Evolutionary conservation across 2,113 vertebrate genomes (phyloP).

Genomic region (Brienomyrus brachyistius): DNA sequence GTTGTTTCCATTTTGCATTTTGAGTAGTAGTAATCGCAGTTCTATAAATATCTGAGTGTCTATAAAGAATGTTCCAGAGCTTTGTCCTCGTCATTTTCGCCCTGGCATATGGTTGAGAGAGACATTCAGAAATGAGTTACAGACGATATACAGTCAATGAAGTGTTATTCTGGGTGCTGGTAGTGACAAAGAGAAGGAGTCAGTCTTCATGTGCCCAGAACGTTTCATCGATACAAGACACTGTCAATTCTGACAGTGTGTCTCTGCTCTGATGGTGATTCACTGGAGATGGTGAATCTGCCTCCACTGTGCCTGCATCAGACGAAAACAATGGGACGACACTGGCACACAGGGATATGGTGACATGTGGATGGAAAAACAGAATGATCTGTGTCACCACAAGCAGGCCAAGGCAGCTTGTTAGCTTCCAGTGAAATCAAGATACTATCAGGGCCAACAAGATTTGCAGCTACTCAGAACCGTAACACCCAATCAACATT

Average conservation of each 20-base stretch:
- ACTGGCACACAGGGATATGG: background rate
- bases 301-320: background rate
- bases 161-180: background rate
- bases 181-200: background rate
- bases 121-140: background rate
- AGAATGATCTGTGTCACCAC: background rate
- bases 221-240: background rate
- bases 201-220: background rate
- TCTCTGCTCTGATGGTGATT: background rate
- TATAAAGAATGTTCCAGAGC: background rate
- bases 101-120: background rate
- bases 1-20: background rate
- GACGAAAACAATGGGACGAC: background rate
- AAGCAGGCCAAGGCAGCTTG: background rate
- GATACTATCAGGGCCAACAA: background rate
- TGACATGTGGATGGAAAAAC: background rate
- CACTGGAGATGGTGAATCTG: background rate
- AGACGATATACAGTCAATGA: background rate
- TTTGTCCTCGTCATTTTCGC: background rate
- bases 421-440: background rate
- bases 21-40: background rate
- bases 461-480: background rate
- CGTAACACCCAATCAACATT: background rate
- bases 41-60: background rate
- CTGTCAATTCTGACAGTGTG: background rate